phyloP scores from a whole-genome alignment of 1,140 invertebrate species.

The Orussus abietinus region DNA sequence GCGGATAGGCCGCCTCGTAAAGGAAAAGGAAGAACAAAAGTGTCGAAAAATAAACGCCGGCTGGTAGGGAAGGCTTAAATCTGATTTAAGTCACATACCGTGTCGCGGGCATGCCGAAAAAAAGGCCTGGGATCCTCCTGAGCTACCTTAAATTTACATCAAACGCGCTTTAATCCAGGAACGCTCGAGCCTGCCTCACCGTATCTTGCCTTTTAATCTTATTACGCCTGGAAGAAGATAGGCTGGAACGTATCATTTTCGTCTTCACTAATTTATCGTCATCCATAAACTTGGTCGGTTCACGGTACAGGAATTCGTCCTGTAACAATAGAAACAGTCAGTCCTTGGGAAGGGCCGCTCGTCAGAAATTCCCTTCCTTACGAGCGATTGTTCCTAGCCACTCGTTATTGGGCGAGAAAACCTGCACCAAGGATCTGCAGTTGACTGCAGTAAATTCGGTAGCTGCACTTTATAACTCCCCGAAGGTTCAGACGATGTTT shows the following conservation, averaged over 20 bases:
- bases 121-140: conserved; percentile 36
- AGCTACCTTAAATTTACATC: conserved; percentile 49
- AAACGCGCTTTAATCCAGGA: conserved; percentile 43
- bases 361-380: too few species aligned
- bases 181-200: conserved; percentile 19
- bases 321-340: conserved; percentile 23
- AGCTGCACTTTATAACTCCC: too few species aligned
- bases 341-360: too few species aligned
- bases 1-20: too few species aligned
- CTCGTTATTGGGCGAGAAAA: too few species aligned
- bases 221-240: conserved; percentile 36
- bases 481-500: too few species aligned
- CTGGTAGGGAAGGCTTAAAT: conserved; percentile 33
- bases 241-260: conserved; percentile 39
- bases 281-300: conserved; percentile 23
- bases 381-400: too few species aligned
- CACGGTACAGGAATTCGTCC: conserved; percentile 20
- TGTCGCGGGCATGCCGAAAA: conserved; percentile 39
- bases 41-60: conserved; percentile 14
- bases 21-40: conserved; percentile 13
- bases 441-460: too few species aligned
- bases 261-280: conserved; percentile 36
- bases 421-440: too few species aligned
- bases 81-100: conserved; percentile 46
- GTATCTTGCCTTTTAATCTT: conserved; percentile 43